Evolutionary conservation across 2,888 invertebrate genomes (phyloP).

Genomic region (Dichetophora obliterata): DNA sequence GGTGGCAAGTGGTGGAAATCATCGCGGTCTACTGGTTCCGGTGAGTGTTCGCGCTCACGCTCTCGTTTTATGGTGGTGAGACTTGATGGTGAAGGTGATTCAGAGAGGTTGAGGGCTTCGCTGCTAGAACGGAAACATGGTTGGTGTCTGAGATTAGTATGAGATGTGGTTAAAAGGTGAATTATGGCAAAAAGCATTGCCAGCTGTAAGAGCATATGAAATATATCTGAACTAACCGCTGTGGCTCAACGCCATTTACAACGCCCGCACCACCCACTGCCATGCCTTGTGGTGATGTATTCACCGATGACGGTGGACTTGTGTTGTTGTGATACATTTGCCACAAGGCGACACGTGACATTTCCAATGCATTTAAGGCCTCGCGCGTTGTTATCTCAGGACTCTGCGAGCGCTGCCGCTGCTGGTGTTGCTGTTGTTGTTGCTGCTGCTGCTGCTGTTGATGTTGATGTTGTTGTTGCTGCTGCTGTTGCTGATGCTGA

Average conservation of each 20-base stretch:
- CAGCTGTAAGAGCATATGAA: neutral
- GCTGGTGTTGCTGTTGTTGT: conserved; percentile 44
- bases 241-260: conserved; percentile 68
- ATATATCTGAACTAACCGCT: conserved; percentile 62
- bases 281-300: conserved; percentile 67
- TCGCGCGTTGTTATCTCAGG: conserved; percentile 70
- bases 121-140: conserved; percentile 62
- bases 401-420: conserved; percentile 64
- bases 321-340: conserved; percentile 83
- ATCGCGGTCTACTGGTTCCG: conserved; percentile 67
- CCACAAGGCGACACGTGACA: conserved; percentile 85
- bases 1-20: conserved; percentile 73
- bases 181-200: neutral
- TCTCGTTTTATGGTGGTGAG: conserved; percentile 72
- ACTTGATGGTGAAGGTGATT: conserved; percentile 72
- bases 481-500: conserved; percentile 43
- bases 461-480: conserved; percentile 53
- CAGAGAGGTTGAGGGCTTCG: conserved; percentile 87
- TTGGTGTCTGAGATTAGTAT: conserved; percentile 27
- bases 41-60: conserved; percentile 69
- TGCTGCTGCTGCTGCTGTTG: conserved; percentile 53
- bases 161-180: neutral
- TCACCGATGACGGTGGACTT: conserved; percentile 70
- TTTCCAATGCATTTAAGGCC: conserved; percentile 78
- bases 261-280: conserved; percentile 32